Base-by-base conservation (phyloP, 2,797 vertebrate species). In the Erethizon dorsatum region DNA sequence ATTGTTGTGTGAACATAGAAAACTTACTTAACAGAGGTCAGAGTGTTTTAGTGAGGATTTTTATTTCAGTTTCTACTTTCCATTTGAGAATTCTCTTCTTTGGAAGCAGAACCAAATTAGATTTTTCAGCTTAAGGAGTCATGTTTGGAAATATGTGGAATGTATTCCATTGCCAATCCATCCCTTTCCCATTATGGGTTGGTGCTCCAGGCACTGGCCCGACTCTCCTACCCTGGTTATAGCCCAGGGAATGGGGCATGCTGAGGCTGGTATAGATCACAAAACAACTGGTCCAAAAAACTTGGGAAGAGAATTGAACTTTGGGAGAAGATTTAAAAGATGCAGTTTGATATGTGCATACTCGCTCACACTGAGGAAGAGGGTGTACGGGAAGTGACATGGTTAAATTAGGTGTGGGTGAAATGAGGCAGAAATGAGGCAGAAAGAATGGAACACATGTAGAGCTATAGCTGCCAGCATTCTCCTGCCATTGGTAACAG, bases 11-110 rank as follows among this genome's bases (percentile, higher is more conserved):
- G 22, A 14, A 50, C 33, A 57, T 1, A 52, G 26, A 71, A 71
- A 67, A 65, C 63, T 28, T 22, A 73, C 15, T 71, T 75, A 75
- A 89, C 41, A 77, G 82, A 89, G 26, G 5, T 28, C 59, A 65
- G 52, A 41, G 33, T 75, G 33, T 50, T 87, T 12, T 33, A 69
- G 0, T 63, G 14, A 75, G 71, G 6, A 45, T 57, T 85, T 91
- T 87, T 69, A 86, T 83, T 88, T 94, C 22, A 31, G 7, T 77
- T 90, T 69, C 52, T 24, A 88, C 56, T 80, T 88, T 93, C 78
- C 45, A 61, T 69, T 77, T 80, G 63, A 65, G 17, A 61, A 61
- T n/a, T 71, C 13, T 71, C 47, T 83, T 69, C n/a, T 56, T 59
- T 31, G 37, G 54, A 63, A 88, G 31, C 28, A 73, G 73, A 22